phyloP scores from a whole-genome alignment of 2,113 vertebrate species.

The Ceuthmochares aereus region DNA sequence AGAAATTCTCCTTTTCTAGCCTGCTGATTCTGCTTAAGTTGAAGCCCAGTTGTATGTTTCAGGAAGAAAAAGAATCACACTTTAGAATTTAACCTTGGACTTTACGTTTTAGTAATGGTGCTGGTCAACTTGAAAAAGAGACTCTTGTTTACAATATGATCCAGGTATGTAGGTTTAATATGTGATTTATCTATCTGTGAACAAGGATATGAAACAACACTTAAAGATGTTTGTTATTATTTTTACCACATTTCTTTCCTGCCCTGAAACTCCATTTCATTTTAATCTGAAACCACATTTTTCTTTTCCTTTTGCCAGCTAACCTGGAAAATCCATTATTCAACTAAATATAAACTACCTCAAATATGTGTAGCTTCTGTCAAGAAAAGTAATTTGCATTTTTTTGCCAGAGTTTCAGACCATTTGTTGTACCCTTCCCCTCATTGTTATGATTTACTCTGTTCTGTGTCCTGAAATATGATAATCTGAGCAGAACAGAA shows the following conservation, averaged over 20 bases:
- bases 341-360: background rate
- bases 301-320: constrained; percentile 19
- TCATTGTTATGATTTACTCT: background rate
- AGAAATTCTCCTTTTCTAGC: background rate
- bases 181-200: background rate
- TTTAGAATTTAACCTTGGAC: background rate
- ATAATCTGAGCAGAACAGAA: background rate
- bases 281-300: constrained; percentile 18
- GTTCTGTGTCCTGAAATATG: background rate
- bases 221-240: background rate
- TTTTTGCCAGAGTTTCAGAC: background rate
- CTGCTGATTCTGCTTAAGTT: background rate
- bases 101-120: background rate
- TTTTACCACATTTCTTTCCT: background rate
- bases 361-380: background rate
- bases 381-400: background rate
- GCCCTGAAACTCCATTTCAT: constrained; percentile 16
- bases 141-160: background rate
- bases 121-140: background rate
- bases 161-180: background rate
- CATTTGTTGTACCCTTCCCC: background rate
- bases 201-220: background rate
- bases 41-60: background rate
- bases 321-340: constrained; percentile 27
- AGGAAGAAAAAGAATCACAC: background rate